Evolutionary conservation across 2,888 invertebrate species (phyloP).

Genomic region (Timema cristinae): DNA sequence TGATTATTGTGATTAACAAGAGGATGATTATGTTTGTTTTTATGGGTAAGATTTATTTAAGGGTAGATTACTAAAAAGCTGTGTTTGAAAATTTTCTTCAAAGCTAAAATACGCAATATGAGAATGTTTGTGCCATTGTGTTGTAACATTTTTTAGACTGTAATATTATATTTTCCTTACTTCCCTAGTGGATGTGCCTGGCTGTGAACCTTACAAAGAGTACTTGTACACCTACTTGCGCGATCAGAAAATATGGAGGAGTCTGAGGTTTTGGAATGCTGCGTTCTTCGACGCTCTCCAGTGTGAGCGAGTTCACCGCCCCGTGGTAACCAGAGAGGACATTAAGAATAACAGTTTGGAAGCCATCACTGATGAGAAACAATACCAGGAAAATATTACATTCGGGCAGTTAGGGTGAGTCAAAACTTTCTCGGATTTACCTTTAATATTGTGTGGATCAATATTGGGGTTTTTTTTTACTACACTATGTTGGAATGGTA

Average conservation of each 20-base stretch:
- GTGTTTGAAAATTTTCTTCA: too few species aligned
- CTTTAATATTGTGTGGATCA: too few species aligned
- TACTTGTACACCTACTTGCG: slow-evolving; percentile 63
- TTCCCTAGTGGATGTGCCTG: slow-evolving; percentile 53
- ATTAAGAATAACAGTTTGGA: slow-evolving; percentile 42
- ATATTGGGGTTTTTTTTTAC: too few species aligned
- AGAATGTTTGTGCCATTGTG: too few species aligned
- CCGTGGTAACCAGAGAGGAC: slow-evolving; percentile 46
- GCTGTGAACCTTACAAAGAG: slow-evolving; percentile 58
- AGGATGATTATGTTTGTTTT: too few species aligned
- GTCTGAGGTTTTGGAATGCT: slow-evolving; percentile 68
- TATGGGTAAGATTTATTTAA: too few species aligned
- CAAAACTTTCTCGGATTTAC: background rate
- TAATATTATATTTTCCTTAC: too few species aligned
- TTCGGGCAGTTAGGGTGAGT: slow-evolving; percentile 66
- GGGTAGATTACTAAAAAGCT: too few species aligned
- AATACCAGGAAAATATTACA: slow-evolving; percentile 63
- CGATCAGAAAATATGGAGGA: slow-evolving; percentile 68
- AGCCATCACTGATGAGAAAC: slow-evolving; percentile 52
- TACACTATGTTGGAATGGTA: too few species aligned
- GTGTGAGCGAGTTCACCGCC: slow-evolving; percentile 58
- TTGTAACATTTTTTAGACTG: too few species aligned
- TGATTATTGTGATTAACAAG: background rate
- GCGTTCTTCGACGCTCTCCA: slow-evolving; percentile 68
- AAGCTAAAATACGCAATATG: too few species aligned